A percentile compares a stretch with the other conserved stretches of the same genome.
Conservation (phyloP, 1,140 invertebrate species). For the Pinna nobilis region DNA sequence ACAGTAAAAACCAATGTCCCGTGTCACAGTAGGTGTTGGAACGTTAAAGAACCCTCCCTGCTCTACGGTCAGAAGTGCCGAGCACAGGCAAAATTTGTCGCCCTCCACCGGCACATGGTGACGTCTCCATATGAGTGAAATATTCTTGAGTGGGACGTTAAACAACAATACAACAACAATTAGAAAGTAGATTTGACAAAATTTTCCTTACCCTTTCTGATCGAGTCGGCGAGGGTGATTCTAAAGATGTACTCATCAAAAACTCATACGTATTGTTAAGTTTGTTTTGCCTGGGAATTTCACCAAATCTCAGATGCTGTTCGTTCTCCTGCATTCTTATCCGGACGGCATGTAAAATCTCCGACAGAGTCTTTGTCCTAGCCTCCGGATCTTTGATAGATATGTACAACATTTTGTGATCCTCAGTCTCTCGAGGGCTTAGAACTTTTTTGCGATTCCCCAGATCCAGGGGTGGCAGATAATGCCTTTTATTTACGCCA, state of each 20-base stretch:
- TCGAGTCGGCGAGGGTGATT: neutral
- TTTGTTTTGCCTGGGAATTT: slow-evolving; percentile 2
- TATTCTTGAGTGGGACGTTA: no score
- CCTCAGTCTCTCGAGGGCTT: slow-evolving; percentile 36
- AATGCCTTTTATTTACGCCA: neutral
- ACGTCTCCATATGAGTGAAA: no score
- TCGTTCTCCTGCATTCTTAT: slow-evolving; percentile 57
- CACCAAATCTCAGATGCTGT: slow-evolving; percentile 50
- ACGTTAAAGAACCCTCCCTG: no score
- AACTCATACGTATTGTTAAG: neutral
- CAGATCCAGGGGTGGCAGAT: slow-evolving; percentile 7
- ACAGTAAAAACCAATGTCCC: no score
- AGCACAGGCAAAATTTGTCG: no score
- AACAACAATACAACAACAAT: no score
- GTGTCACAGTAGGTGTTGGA: no score
- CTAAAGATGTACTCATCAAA: neutral
- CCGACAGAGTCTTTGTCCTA: slow-evolving; percentile 50
- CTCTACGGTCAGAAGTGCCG: no score
- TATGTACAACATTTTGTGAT: slow-evolving; percentile 56
- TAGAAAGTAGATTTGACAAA: neutral
- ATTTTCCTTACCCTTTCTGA: neutral
- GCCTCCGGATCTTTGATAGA: slow-evolving; percentile 51
- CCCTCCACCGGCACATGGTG: no score
- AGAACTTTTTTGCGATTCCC: neutral
- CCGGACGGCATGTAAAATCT: slow-evolving; percentile 56